Conservation (phyloP, 2,113 vertebrate genomes). For the Arvicanthis niloticus region DNA sequence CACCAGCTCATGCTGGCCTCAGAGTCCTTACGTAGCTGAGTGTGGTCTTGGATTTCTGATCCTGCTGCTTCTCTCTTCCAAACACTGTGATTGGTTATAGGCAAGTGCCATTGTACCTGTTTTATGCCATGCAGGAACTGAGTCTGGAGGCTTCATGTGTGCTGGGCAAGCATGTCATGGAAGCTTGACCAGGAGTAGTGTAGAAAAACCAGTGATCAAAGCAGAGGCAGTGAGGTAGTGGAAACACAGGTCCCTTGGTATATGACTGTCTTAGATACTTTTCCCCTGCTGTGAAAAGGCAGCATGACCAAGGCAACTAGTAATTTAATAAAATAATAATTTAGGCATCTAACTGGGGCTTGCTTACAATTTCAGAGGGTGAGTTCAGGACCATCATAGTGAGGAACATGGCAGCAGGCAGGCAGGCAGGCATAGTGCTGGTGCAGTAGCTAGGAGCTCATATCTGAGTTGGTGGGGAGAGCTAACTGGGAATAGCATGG, state of each 20-base stretch:
- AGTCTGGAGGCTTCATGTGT: neutral
- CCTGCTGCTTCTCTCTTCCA: neutral
- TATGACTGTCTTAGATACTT: neutral
- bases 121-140: neutral
- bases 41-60: neutral
- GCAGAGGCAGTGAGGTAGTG: neutral
- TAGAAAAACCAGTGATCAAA: too few relatives aligned
- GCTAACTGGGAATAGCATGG: neutral
- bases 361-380: neutral
- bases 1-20: neutral
- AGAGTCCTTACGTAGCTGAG: neutral
- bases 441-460: neutral
- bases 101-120: neutral
- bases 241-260: neutral
- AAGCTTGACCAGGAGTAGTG: neutral
- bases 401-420: neutral
- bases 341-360: neutral
- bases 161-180: neutral
- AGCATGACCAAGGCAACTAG: neutral
- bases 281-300: neutral
- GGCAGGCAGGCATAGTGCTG: neutral
- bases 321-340: neutral
- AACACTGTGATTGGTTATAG: neutral
- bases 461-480: neutral
- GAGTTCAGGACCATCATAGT: neutral